Evolutionary conservation across 2,888 invertebrate genomes (phyloP).

Genomic region (Cistogaster globosa): DNA sequence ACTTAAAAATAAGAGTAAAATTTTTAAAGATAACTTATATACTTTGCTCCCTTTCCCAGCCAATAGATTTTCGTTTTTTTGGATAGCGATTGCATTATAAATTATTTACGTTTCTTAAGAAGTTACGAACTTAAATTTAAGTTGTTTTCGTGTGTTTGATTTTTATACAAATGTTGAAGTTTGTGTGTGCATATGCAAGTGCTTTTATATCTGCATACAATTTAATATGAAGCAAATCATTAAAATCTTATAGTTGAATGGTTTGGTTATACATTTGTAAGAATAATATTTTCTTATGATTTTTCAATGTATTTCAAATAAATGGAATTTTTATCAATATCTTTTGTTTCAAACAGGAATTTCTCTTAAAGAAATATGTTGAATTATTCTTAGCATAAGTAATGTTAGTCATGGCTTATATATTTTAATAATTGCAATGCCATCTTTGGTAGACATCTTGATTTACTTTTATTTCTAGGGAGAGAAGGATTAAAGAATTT

Average conservation of each 20-base stretch:
- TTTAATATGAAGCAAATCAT: slow-evolving; percentile 49
- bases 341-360: slow-evolving; percentile 23
- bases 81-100: slow-evolving; percentile 15
- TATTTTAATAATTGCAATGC: not conserved
- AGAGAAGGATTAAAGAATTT: no score
- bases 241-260: slow-evolving; percentile 62
- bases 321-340: slow-evolving; percentile 34
- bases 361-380: not conserved
- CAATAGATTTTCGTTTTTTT: not conserved
- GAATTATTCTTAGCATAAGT: not conserved
- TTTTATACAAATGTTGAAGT: not conserved
- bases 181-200: not conserved
- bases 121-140: slow-evolving; percentile 32
- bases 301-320: slow-evolving; percentile 6
- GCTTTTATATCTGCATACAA: slow-evolving; percentile 5
- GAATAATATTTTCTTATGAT: slow-evolving; percentile 33
- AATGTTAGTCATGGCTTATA: not conserved
- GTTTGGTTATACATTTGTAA: not conserved
- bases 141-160: not conserved
- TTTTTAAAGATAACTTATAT: slow-evolving; percentile 9
- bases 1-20: not conserved
- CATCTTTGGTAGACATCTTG: not conserved
- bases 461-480: not conserved
- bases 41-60: not conserved
- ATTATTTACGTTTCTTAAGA: slow-evolving; percentile 28